Evolutionary conservation across 2,113 vertebrate genomes (phyloP).

Genomic region (Siniperca chuatsi): DNA sequence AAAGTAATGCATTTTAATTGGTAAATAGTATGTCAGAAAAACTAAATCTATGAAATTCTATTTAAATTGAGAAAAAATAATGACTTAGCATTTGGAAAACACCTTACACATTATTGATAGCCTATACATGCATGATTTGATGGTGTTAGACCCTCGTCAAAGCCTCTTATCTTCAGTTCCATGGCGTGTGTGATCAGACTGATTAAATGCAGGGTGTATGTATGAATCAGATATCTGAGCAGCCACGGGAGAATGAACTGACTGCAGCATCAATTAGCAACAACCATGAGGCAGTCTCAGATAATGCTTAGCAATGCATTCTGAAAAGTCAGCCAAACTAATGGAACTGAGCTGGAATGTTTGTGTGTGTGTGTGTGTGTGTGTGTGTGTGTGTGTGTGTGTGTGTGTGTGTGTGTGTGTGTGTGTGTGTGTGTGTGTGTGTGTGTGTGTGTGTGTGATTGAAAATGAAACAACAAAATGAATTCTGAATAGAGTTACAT

Average conservation of each 20-base stretch:
- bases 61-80: constrained; percentile 9
- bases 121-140: constrained; percentile 1
- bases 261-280: constrained; percentile 73
- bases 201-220: constrained; percentile 60
- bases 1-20: background rate
- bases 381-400: no score
- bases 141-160: constrained; percentile 23
- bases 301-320: constrained; percentile 73
- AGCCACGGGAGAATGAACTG: constrained; percentile 68
- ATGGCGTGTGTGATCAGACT: constrained; percentile 32
- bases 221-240: constrained; percentile 65
- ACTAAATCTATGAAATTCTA: background rate
- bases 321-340: constrained; percentile 66
- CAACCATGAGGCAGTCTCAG: constrained; percentile 60
- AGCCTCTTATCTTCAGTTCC: constrained; percentile 17
- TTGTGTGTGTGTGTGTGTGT: constrained; percentile 18
- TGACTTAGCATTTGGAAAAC: background rate
- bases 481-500: constrained; percentile 54
- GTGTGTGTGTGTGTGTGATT: constrained; percentile 7
- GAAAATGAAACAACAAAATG: constrained; percentile 63
- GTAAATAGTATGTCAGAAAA: background rate
- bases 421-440: constrained; percentile 5
- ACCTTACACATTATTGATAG: constrained; percentile 2
- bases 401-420: no score
- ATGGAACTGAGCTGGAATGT: constrained; percentile 32